A percentile compares a stretch with the other conserved stretches of the same genome.
phyloP scores from a whole-genome alignment of 2,888 invertebrate genomes.

The Caenorhabditis sulstoni region DNA sequence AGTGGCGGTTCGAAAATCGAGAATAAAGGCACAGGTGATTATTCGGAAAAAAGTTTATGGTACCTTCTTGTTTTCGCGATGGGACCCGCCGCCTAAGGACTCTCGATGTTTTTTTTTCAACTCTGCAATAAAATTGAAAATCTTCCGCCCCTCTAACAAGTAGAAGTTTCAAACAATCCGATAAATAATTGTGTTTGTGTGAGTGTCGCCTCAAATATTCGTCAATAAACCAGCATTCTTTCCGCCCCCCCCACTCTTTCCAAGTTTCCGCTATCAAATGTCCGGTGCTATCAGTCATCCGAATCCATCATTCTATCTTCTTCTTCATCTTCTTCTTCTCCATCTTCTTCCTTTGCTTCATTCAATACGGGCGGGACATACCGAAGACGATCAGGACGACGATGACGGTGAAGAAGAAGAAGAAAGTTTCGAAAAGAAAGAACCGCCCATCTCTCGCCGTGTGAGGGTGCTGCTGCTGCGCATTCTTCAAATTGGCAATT shows the following conservation, averaged over 20 bases:
- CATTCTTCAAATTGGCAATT: conserved; percentile 39
- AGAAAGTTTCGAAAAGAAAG: conserved; percentile 7
- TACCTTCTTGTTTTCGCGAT: too few species aligned
- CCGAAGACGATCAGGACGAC: too few species aligned
- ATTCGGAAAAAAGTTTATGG: too few species aligned
- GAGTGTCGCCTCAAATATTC: conserved; percentile 37
- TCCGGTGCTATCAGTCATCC: conserved; percentile 7
- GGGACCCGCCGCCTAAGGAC: too few species aligned
- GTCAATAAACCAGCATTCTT: conserved; percentile 41
- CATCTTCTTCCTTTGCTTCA: conserved; percentile 8
- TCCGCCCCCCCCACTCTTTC: conserved; percentile 5
- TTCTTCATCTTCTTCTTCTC: conserved; percentile 4
- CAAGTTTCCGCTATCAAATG: background rate
- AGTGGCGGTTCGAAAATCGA: too few species aligned
- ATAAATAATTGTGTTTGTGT: background rate
- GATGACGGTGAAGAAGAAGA: too few species aligned
- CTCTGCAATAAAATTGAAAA: too few species aligned
- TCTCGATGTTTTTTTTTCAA: too few species aligned
- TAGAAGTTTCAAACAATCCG: too few species aligned
- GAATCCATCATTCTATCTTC: conserved; percentile 10
- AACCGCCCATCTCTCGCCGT: too few species aligned
- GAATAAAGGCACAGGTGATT: too few species aligned
- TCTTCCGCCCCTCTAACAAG: too few species aligned
- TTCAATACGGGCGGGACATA: conserved; percentile 18
- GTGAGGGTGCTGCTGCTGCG: background rate